These are phyloP conservation scores for Parelbella ahira DNA, from an alignment of 2,888 invertebrate species.

Conservation along the genomic window DNA sequence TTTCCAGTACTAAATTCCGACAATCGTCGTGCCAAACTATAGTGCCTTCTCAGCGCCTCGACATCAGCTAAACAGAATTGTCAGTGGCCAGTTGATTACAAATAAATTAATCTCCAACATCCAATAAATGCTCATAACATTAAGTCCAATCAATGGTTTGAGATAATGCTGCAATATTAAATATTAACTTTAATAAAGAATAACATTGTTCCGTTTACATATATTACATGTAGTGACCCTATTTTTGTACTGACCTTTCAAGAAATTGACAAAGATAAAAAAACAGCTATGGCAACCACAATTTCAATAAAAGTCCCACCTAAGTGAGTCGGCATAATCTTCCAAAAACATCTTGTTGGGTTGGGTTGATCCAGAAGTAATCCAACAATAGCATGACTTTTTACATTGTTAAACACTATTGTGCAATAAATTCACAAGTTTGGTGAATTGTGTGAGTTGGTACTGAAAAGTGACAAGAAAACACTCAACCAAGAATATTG, in stretches of 20 bases:
- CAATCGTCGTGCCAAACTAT: constrained; percentile 49
- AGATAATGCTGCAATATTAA: constrained; percentile 79
- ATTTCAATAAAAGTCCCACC: constrained; percentile 44
- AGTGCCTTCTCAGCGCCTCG: constrained; percentile 53
- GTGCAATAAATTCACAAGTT: constrained; percentile 56
- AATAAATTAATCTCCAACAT: constrained; percentile 70
- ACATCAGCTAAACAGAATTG: constrained; percentile 66
- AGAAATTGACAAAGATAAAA: constrained; percentile 31
- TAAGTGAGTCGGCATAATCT: constrained; percentile 36
- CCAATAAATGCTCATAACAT: constrained; percentile 68
- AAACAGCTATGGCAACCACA: constrained; percentile 32
- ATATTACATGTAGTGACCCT: constrained; percentile 65
- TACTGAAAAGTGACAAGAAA: constrained; percentile 76
- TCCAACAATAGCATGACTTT: constrained; percentile 36
- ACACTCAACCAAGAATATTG: constrained; percentile 53
- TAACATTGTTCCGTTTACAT: constrained; percentile 54
- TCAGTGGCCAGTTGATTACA: constrained; percentile 59
- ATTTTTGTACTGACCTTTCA: constrained; percentile 73
- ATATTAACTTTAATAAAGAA: constrained; percentile 77
- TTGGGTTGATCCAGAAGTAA: constrained; percentile 32
- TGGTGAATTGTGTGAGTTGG: constrained; percentile 63
- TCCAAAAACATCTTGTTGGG: constrained; percentile 38
- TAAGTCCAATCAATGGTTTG: constrained; percentile 74
- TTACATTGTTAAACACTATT: constrained; percentile 39
- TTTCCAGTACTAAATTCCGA: no score